Evolutionary conservation across 1,140 invertebrate genomes (phyloP), one percentile per base, ranked within the genome.

Genomic region (Pseudomyrmex flavicornis): DNA sequence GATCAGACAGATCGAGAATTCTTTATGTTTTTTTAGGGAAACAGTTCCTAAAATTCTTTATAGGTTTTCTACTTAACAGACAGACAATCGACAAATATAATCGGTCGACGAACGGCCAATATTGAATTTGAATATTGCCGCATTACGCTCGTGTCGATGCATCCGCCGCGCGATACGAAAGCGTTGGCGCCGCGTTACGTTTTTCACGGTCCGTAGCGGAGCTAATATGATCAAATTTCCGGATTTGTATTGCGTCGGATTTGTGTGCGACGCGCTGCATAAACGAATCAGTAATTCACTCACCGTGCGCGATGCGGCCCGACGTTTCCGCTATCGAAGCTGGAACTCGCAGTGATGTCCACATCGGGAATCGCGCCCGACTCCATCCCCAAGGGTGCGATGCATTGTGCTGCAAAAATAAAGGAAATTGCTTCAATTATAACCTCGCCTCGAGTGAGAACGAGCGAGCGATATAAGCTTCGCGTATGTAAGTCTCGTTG

Each of bases 341-440:
- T 96, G n/a, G 96, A 97, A 89, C 96, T 97, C 56, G 97, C 97
- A 48, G 95, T 95, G 89, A 97, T 95, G 91, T 96, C 96, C 69
- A 94, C 92, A 92, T 97, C 96, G 89, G 94, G 95, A 89, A 97
- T 97, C 13, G 94, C 95, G 66, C 96, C 96, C 35, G 96, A 96
- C 93, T 97, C 96, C 97, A 97, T 97, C 84, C 97, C 97, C 89
- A 97, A 93, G 22, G 97, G 95, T 15, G 92, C 93, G 79, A 93
- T 95, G 92, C 96, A 97, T 94, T 95, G 95, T 91, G 95, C 96
- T 97, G 95, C 66, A 95, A 95, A 95, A 95, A 91, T 88, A 94
- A 89, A 93, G 90, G 74, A 90, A 88, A 88, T 88, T 84, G 87
- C 82, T 89, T 89, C 85, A 83, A 89, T 89, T 89, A 89, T 88